These are phyloP conservation scores for Lordiphosa mommai DNA, from an alignment of 1,140 invertebrate genomes.

Conservation along the genomic window DNA sequence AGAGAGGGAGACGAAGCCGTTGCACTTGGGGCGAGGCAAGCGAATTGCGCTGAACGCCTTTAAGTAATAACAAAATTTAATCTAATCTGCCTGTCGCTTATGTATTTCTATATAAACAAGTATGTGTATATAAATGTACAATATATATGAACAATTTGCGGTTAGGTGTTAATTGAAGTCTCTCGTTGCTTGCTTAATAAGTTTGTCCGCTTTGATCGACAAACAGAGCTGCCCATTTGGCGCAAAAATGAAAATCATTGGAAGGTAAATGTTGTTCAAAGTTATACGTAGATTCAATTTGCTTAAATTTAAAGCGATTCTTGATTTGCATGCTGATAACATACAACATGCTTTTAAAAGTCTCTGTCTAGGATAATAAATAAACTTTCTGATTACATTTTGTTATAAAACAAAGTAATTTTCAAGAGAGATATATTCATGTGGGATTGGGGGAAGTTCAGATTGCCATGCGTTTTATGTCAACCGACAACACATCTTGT, in stretches of 20 bases:
- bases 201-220: constrained; percentile 33
- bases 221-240: constrained; percentile 41
- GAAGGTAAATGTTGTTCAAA: too few species aligned
- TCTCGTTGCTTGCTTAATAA: constrained; percentile 40
- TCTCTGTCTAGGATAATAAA: too few species aligned
- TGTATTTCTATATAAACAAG: constrained; percentile 9
- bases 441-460: too few species aligned
- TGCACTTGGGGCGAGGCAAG: constrained; percentile 11
- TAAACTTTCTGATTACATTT: too few species aligned
- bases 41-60: constrained; percentile 41
- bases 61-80: constrained; percentile 71
- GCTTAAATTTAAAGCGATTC: not conserved
- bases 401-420: too few species aligned
- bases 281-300: not conserved
- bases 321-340: too few species aligned
- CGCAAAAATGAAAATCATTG: constrained; percentile 13
- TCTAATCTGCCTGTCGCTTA: constrained; percentile 62
- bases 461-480: too few species aligned
- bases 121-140: not conserved
- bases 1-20: constrained; percentile 22
- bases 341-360: too few species aligned
- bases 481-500: too few species aligned
- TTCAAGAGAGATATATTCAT: too few species aligned
- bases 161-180: constrained; percentile 64
- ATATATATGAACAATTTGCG: constrained; percentile 38